Evolutionary conservation across 1,140 invertebrate species (phyloP), one percentile per base, ranked within the genome.

Genomic region (Phthorimaea operculella): DNA sequence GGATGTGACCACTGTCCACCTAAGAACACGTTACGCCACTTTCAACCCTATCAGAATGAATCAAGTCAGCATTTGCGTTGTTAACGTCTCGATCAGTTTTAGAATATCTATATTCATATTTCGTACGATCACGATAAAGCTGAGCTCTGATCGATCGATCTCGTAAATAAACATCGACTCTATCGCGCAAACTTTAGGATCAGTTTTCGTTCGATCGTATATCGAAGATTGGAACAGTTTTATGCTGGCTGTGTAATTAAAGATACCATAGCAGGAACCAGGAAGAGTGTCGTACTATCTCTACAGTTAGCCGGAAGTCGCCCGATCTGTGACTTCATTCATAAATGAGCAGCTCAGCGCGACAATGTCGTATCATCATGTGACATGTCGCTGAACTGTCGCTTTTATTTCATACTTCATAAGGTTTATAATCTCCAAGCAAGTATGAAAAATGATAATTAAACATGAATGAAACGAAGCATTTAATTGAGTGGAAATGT

Each of bases 211-310:
- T 39, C 3, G 36, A 39, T 39, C 10, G n/a, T 39, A 39, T 39
- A 14, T 51, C 10, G 15, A 58, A 42, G 55, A 70, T 58, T 59
- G 76, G 70, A 28, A 75, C 73, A 70, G 70, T 72, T 73, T 80
- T 39, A 76, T 66, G 63, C 67, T 77, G 72, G 76, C 70, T 53
- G 57, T 47, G 74, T 79, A 81, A 81, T 85, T 81, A 83, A 82
- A 79, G 74, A 79, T 76, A 77, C 78, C 75, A 77, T 77, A 74
- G 77, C 79, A 83, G 82, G 80, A 82, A 85, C 80, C 80, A 85
- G 82, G 82, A 85, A 85, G 78, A 81, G 80, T 74, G 79, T 85
- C 79, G 82, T 83, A 85, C 82, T 85, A 85, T 83, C 82, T 79
- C 76, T 77, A 83, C 79, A 83, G 80, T 83, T 83, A 83, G 74